Evolutionary conservation across 2,797 vertebrate genomes (phyloP).

Genomic region (Lepilemur septentrionalis): DNA sequence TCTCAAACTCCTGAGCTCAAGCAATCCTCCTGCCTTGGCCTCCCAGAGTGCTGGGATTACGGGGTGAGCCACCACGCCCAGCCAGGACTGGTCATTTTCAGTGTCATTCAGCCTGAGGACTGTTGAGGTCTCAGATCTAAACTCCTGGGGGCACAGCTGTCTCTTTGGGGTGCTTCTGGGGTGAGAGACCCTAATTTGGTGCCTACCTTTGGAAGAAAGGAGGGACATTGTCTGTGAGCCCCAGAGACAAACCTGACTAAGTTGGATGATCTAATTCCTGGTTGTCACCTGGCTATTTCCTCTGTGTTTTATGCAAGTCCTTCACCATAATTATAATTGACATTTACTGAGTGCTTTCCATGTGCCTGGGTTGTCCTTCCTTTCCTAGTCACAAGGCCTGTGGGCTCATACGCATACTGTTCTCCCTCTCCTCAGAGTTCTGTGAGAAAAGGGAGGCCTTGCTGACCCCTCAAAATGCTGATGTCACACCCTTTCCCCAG

Average conservation of each 20-base stretch:
- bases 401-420: neutral
- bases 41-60: too few relatives aligned
- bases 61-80: too few relatives aligned
- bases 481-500: neutral
- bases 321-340: neutral
- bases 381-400: neutral
- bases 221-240: neutral
- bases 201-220: neutral
- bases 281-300: neutral
- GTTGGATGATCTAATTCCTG: neutral
- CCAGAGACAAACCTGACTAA: neutral
- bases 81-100: neutral
- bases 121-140: neutral
- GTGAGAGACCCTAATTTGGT: neutral
- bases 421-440: neutral
- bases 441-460: neutral
- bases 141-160: neutral
- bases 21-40: too few relatives aligned
- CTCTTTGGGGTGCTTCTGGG: neutral
- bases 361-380: neutral
- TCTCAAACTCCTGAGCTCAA: too few relatives aligned
- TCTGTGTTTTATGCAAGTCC: neutral
- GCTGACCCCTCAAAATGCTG: neutral
- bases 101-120: slow-evolving; percentile 20
- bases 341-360: neutral